Evolutionary conservation across 2,113 vertebrate genomes (phyloP).

Genomic region (Lophius piscatorius): DNA sequence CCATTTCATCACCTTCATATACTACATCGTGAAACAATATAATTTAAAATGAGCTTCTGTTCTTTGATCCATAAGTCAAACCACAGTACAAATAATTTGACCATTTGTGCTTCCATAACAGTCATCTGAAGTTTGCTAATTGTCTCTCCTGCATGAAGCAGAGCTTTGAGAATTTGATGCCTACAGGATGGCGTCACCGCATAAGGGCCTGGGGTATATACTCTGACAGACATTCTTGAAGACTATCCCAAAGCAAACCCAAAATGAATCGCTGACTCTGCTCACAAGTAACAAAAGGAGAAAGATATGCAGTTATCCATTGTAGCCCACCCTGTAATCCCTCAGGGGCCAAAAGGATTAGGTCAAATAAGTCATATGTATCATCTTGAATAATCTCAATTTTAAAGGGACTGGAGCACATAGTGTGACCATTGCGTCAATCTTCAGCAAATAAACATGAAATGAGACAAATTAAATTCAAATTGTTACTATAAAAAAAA

Average conservation of each 20-base stretch:
- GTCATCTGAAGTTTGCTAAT: background rate
- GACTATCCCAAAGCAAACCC: slow-evolving; percentile 17
- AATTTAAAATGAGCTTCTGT: background rate
- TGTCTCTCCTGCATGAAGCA: slow-evolving; percentile 6
- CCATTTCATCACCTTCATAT: too few relatives aligned
- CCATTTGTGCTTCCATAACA: background rate
- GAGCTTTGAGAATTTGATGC: slow-evolving; percentile 1
- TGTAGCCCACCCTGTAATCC: slow-evolving; percentile 27
- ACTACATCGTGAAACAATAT: background rate
- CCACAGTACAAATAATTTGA: background rate
- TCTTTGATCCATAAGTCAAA: background rate
- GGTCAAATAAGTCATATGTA: slow-evolving; percentile 45
- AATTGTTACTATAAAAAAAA: background rate
- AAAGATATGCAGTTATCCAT: slow-evolving; percentile 19
- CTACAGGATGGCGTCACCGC: slow-evolving; percentile 42
- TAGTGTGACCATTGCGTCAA: slow-evolving; percentile 16
- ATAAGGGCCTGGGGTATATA: slow-evolving; percentile 7
- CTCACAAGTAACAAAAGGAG: slow-evolving; percentile 44
- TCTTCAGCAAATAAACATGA: slow-evolving; percentile 15
- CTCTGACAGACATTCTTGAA: slow-evolving; percentile 10
- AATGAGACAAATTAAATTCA: background rate
- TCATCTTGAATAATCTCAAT: slow-evolving; percentile 18
- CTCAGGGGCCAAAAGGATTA: slow-evolving; percentile 36
- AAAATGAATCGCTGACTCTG: slow-evolving; percentile 22
- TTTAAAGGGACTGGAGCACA: slow-evolving; percentile 17